A percentile compares a stretch with the other conserved stretches of the same genome.
Conservation (phyloP, 64 coral and sea anemone genomes). For the Platygyra sinensis region DNA sequence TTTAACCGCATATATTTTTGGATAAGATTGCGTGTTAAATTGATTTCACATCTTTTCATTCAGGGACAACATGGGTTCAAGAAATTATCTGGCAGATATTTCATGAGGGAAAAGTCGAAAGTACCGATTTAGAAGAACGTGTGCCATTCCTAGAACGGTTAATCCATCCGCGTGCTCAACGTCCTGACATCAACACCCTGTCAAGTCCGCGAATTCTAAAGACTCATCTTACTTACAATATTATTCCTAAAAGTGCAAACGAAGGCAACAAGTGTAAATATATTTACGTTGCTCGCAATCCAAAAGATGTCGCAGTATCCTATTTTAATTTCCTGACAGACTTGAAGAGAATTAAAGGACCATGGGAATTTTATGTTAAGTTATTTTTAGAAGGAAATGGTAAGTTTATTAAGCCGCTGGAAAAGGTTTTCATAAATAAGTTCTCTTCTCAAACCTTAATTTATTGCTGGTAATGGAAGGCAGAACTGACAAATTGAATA, state of each 20-base stretch:
- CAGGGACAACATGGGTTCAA: conserved; percentile 43
- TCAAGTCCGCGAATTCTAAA: conserved; percentile 37
- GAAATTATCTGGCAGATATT: conserved; percentile 60
- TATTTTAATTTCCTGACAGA: neutral
- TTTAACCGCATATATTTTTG: too few species aligned
- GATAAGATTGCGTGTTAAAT: neutral
- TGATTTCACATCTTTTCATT: neutral
- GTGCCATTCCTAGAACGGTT: conserved; percentile 18
- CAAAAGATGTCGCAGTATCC: conserved; percentile 48
- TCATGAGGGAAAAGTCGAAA: neutral
- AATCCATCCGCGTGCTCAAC: neutral
- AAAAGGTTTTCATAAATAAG: too few species aligned
- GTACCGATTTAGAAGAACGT: neutral
- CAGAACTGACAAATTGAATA: too few species aligned
- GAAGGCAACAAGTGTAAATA: conserved; percentile 10
- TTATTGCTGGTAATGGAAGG: too few species aligned
- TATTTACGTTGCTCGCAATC: conserved; percentile 48
- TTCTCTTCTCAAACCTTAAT: too few species aligned
- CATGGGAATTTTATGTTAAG: conserved; percentile 24
- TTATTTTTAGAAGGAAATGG: conserved; percentile 22
- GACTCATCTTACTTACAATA: conserved; percentile 31
- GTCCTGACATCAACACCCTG: neutral
- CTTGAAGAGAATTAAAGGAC: neutral
- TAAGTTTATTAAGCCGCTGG: conserved; percentile 13
- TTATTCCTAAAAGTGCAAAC: conserved; percentile 23